A percentile compares a stretch with the other conserved stretches of the same genome.
Evolutionary conservation across 2,797 vertebrate genomes (phyloP).

Genomic region (Myripristis murdjan): DNA sequence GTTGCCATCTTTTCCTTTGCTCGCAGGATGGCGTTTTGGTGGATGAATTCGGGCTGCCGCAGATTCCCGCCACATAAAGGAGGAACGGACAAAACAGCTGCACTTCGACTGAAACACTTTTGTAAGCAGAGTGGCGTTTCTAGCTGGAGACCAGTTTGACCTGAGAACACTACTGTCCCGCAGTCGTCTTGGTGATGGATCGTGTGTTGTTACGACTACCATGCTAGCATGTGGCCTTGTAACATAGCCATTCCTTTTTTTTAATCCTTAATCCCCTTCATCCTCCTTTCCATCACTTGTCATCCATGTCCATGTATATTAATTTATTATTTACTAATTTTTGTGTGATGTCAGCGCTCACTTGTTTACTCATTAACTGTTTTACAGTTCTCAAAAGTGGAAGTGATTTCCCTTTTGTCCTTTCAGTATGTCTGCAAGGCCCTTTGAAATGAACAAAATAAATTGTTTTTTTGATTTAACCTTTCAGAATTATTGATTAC

Average conservation of each 20-base stretch:
- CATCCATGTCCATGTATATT: constrained; percentile 41
- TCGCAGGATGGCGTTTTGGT: constrained; percentile 95
- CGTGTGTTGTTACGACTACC: constrained; percentile 75
- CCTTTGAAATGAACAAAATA: constrained; percentile 64
- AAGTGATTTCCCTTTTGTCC: constrained; percentile 65
- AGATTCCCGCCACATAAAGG: constrained; percentile 96
- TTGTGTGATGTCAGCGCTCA: constrained; percentile 27
- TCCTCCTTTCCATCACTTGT: not conserved
- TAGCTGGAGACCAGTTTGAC: constrained; percentile 78
- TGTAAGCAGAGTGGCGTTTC: constrained; percentile 84
- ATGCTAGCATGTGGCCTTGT: constrained; percentile 76
- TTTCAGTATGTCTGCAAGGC: constrained; percentile 45
- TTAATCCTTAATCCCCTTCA: not conserved
- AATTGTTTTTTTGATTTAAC: constrained; percentile 53
- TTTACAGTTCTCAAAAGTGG: constrained; percentile 50
- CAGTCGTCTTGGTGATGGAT: constrained; percentile 58
- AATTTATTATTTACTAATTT: constrained; percentile 49
- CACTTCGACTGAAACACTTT: constrained; percentile 77
- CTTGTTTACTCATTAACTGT: constrained; percentile 27
- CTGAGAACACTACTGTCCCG: constrained; percentile 70
- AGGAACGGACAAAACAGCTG: constrained; percentile 62
- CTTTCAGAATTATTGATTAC: constrained; percentile 12
- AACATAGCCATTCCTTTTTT: constrained; percentile 58
- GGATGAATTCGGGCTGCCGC: constrained; percentile 97
- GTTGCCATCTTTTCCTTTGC: constrained; percentile 29